Percentiles rank a stretch among this genome's conserved stretches.
Evolutionary conservation across 1,140 invertebrate species (phyloP).

Genomic region (Temnothorax longispinosus): DNA sequence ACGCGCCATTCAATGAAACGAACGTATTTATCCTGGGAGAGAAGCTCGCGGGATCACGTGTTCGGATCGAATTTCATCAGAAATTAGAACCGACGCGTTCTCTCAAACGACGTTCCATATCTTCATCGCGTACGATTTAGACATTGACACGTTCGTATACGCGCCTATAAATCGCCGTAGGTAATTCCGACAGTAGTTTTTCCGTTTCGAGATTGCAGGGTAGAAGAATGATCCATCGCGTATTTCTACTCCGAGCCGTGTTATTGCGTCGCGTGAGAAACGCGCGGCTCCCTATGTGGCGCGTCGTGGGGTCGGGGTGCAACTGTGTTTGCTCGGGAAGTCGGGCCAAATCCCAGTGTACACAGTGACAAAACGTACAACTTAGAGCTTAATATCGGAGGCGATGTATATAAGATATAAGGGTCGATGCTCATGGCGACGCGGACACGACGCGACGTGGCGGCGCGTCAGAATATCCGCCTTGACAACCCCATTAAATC

Average conservation of each 20-base stretch:
- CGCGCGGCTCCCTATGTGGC: conserved; percentile 4
- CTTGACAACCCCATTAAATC: conserved; percentile 58
- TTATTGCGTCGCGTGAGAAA: conserved; percentile 34
- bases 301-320: conserved; percentile 38
- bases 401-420: conserved; percentile 54
- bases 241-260: neutral
- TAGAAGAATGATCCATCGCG: conserved; percentile 18
- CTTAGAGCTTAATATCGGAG: conserved; percentile 47
- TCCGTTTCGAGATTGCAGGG: neutral
- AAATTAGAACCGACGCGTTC: conserved; percentile 23
- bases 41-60: conserved; percentile 1
- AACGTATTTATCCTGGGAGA: conserved; percentile 51
- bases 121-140: neutral
- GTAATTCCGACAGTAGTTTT: neutral
- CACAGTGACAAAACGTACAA: conserved; percentile 65
- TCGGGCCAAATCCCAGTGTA: conserved; percentile 70
- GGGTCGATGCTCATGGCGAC: conserved; percentile 24
- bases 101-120: neutral
- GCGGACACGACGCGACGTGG: conserved; percentile 38
- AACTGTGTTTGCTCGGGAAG: conserved; percentile 68
- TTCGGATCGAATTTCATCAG: conserved; percentile 52
- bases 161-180: neutral
- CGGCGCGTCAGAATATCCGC: conserved; percentile 40
- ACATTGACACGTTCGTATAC: neutral
- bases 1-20: conserved; percentile 53